These are phyloP conservation scores for Amphimallon solstitiale DNA, from an alignment of 2,888 invertebrate genomes.

Conservation along the genomic window DNA sequence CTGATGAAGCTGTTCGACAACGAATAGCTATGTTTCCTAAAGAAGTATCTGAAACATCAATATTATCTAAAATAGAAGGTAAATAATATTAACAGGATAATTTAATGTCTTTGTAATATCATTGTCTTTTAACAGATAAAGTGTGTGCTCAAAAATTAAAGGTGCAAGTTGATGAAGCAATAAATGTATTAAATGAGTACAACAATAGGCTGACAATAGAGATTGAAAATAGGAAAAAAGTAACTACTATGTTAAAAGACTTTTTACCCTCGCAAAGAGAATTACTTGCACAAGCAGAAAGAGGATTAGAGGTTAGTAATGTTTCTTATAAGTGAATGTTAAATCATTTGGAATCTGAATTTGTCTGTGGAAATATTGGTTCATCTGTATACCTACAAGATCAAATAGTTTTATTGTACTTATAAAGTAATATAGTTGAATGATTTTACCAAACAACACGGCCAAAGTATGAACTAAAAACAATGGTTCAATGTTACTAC, in stretches of 20 bases:
- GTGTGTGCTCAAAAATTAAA: constrained; percentile 82
- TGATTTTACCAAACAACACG: no score
- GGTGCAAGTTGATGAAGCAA: constrained; percentile 88
- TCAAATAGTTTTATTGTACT: no score
- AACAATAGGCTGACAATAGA: constrained; percentile 87
- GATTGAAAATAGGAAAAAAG: constrained; percentile 87
- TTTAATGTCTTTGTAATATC: constrained; percentile 5
- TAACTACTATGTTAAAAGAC: constrained; percentile 87
- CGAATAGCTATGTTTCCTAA: constrained; percentile 93
- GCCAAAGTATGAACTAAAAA: no score
- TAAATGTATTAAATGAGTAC: constrained; percentile 86
- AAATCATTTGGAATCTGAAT: no score
- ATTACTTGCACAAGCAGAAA: constrained; percentile 85
- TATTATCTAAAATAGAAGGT: constrained; percentile 88
- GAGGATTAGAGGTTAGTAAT: constrained; percentile 79
- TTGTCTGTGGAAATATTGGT: no score
- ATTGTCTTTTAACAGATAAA: constrained; percentile 69
- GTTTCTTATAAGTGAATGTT: background rate
- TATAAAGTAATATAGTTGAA: no score
- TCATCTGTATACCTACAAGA: no score
- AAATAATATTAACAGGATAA: constrained; percentile 45
- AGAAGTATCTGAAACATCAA: constrained; percentile 91
- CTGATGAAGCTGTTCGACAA: constrained; percentile 92
- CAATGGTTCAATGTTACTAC: no score
- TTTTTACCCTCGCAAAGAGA: constrained; percentile 89